phyloP scores from a whole-genome alignment of 2,797 vertebrate species.

The Mareca penelope region DNA sequence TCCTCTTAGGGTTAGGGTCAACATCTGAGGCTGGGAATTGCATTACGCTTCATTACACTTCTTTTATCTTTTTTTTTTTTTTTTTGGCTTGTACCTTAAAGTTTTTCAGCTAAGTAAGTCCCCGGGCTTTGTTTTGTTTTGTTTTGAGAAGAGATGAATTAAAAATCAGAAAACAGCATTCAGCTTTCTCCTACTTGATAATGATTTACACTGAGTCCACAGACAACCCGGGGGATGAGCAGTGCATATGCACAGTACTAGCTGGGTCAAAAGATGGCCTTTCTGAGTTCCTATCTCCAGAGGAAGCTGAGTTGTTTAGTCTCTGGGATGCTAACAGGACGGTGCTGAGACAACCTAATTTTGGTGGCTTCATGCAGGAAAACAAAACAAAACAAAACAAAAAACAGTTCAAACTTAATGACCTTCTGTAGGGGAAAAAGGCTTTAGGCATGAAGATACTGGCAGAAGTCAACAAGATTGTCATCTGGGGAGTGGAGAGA shows the following conservation, averaged over 20 bases:
- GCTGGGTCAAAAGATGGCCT: constrained; percentile 21
- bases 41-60: not conserved
- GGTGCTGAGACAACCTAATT: constrained; percentile 24
- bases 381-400: not conserved
- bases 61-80: not conserved
- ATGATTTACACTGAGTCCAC: not conserved
- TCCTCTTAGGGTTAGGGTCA: not conserved
- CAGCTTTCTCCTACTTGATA: not conserved
- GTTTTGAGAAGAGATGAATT: not conserved
- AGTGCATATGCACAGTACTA: not conserved
- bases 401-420: constrained; percentile 35
- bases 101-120: not conserved
- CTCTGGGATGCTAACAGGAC: not conserved
- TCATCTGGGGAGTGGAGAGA: constrained; percentile 18
- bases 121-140: not conserved
- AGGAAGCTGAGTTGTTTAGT: constrained; percentile 36
- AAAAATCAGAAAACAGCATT: not conserved
- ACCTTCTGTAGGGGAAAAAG: constrained; percentile 56
- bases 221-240: not conserved
- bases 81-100: not conserved
- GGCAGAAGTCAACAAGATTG: constrained; percentile 48
- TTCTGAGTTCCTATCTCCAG: constrained; percentile 28
- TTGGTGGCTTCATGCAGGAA: constrained; percentile 19
- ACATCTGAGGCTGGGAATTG: not conserved
- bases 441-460: constrained; percentile 52